Base-by-base conservation (phyloP, 2,797 vertebrate species). In the Oryzias dopingdopingensis region DNA sequence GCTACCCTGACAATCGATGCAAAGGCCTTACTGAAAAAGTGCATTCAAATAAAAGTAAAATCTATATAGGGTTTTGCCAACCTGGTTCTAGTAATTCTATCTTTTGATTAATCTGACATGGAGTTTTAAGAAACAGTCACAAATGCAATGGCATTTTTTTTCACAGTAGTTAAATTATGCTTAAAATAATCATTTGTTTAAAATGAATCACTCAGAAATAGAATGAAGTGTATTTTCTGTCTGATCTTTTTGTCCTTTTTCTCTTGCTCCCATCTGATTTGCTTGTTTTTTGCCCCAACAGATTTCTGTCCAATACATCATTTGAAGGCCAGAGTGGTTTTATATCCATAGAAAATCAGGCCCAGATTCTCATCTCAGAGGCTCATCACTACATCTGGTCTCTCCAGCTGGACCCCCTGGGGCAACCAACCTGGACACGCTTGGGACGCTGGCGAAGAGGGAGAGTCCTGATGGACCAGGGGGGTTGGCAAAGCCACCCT, bases 371-470 rank as follows among this genome's bases (percentile, higher is more conserved):
- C 64, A 74, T 96, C 81, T 96, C 96, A 7, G 95, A 98, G 86
- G 94, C 94, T 66, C 95, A 96, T 76, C 94, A 98, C 84, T 98
- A 96, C 90, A 96, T 99, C 87, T 99, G 96, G 96, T 97, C 94
- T 76, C 93, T 99, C 62, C 97, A 99, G 83, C 94, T 96, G 0
- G 96, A 99, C 78, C 96, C 96, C 32, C 70, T 98, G 0, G 97
- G 95, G 49, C 96, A 96, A 71, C 96, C 92, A 3, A 96, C 95
- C 89, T 98, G 97, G 97, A 98, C 96, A 0, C 93, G 96, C 41
- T 83, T 98, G 47, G 97, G 96, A 47, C 95, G 93, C 72, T 99
- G 97, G 97, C 93, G 95, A 66, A 87, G 90, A 20, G 94, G 94
- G 1, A 92, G 80, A 67, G 90, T 99, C 62, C 70, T 95, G 57